These are phyloP conservation scores for Arizona elegans DNA, from an alignment of 2,113 vertebrate genomes.

Conservation along the genomic window DNA sequence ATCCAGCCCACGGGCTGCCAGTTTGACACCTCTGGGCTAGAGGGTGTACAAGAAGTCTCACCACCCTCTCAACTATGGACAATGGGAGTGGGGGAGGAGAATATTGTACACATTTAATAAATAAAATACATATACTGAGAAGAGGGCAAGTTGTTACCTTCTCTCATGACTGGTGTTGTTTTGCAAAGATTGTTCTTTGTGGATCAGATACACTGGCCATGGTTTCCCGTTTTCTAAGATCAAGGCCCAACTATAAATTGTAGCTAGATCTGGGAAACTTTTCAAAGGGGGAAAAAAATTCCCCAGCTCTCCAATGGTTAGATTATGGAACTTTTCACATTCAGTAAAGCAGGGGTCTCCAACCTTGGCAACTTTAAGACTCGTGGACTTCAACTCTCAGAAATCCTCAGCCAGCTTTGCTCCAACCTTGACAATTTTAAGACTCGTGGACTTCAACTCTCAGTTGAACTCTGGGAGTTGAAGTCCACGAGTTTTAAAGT, in stretches of 20 bases:
- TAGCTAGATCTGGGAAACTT: background rate
- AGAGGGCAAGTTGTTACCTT: background rate
- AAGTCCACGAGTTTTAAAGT: too few relatives aligned
- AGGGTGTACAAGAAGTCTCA: background rate
- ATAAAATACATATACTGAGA: background rate
- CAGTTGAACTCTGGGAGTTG: too few relatives aligned
- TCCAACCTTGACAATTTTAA: too few relatives aligned
- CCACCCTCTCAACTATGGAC: background rate
- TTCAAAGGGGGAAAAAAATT: background rate
- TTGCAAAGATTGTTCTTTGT: background rate
- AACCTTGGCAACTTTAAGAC: too few relatives aligned
- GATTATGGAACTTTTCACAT: too few relatives aligned
- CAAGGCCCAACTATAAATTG: background rate
- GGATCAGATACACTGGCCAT: background rate
- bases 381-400: too few relatives aligned
- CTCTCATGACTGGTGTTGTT: background rate
- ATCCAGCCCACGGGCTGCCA: too few relatives aligned
- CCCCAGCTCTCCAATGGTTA: background rate
- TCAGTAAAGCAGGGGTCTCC: too few relatives aligned
- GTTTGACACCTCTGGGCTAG: background rate
- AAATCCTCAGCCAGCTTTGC: too few relatives aligned
- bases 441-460: too few relatives aligned
- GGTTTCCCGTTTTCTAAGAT: background rate
- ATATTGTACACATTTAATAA: background rate
- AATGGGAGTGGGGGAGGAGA: background rate